These are phyloP conservation scores for Plectus sambesii DNA, from an alignment of 1,140 invertebrate species.

Conservation along the genomic window DNA sequence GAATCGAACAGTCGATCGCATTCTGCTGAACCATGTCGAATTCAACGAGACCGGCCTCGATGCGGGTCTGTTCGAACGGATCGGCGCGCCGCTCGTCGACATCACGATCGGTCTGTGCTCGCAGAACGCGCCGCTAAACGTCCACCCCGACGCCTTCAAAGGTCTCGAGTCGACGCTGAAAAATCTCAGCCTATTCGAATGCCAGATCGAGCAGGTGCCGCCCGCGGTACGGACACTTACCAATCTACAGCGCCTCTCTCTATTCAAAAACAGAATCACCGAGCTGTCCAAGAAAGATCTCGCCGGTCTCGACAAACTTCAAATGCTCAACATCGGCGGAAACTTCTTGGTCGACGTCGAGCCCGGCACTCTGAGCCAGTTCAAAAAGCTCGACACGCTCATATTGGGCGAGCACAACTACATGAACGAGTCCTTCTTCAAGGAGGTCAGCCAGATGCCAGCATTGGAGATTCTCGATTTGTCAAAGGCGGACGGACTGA, in stretches of 20 bases:
- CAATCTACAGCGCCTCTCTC: no score
- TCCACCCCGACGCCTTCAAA: conserved; percentile 18
- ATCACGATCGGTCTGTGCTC: conserved; percentile 19
- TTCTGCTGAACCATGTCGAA: conserved; percentile 21
- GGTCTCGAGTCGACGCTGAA: conserved; percentile 18
- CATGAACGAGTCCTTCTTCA: conserved; percentile 24
- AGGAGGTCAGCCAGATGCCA: conserved; percentile 19
- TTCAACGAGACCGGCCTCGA: no score
- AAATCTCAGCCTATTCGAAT: no score
- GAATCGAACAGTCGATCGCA: conserved; percentile 24
- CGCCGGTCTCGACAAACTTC: no score
- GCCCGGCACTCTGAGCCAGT: conserved; percentile 18
- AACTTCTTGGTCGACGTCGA: no score
- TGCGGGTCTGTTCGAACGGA: conserved; percentile 7
- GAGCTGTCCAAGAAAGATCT: no score
- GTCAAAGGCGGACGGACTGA: conserved; percentile 20
- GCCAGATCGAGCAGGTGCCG: no score
- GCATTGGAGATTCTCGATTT: conserved; percentile 15
- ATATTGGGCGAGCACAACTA: conserved; percentile 36
- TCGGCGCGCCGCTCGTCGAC: conserved; percentile 8
- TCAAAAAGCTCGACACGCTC: conserved; percentile 21
- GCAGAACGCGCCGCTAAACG: conserved; percentile 6
- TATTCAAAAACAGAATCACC: no score
- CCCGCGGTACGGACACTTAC: no score
- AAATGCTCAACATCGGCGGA: no score